These are phyloP conservation scores for Brachypodius melanocephalos DNA, from an alignment of 2,113 vertebrate species.

Conservation along the genomic window DNA sequence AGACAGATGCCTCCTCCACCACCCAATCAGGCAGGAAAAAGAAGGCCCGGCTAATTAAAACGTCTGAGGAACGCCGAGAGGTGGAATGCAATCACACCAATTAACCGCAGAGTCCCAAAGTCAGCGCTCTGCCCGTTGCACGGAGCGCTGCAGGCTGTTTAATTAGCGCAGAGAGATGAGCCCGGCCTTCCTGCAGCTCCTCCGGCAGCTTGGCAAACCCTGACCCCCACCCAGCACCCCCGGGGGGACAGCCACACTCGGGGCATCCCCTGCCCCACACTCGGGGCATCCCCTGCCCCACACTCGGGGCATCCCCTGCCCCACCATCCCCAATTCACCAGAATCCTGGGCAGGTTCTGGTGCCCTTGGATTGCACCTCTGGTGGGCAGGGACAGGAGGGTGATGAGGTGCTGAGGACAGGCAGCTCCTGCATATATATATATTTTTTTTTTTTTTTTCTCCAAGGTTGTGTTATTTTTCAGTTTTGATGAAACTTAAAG, in stretches of 20 bases:
- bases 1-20: background rate
- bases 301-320: background rate
- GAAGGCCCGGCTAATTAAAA: constrained; percentile 32
- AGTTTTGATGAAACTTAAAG: background rate
- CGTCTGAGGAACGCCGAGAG: constrained; percentile 15
- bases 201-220: background rate
- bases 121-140: background rate
- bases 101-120: background rate
- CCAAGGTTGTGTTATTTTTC: background rate
- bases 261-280: background rate
- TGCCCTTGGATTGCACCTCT: background rate
- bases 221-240: background rate
- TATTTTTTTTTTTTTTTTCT: background rate
- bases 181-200: background rate
- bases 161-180: background rate
- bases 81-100: constrained; percentile 37
- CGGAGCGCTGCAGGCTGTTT: background rate
- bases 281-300: background rate
- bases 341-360: background rate
- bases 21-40: constrained; percentile 3
- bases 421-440: background rate
- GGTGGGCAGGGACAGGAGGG: background rate
- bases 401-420: background rate
- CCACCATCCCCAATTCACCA: background rate
- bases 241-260: too few relatives aligned